phyloP scores from a whole-genome alignment of 2,888 invertebrate genomes.

The Piscicola geometra region DNA sequence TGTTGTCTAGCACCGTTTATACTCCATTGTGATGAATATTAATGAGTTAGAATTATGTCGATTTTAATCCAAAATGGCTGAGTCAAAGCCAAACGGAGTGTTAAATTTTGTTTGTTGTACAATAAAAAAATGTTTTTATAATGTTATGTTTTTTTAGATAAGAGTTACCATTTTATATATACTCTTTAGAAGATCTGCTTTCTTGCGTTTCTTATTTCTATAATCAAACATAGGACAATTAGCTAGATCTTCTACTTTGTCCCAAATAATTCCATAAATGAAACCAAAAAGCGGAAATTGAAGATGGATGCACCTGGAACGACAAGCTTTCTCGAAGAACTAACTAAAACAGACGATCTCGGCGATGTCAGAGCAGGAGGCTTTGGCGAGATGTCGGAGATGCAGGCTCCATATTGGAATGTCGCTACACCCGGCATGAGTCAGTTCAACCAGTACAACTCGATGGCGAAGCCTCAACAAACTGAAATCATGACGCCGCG shows the following conservation, averaged over 20 bases:
- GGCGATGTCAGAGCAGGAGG: slow-evolving; percentile 25
- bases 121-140: neutral
- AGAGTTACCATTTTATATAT: neutral
- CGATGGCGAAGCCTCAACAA: slow-evolving; percentile 16
- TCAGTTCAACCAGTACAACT: slow-evolving; percentile 22
- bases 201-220: neutral
- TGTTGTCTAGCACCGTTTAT: slow-evolving; percentile 15
- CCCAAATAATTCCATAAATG: neutral
- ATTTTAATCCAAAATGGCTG: slow-evolving; percentile 23
- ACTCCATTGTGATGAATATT: slow-evolving; percentile 12
- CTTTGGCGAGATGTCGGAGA: slow-evolving; percentile 1
- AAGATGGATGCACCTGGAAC: slow-evolving; percentile 47
- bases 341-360: slow-evolving; percentile 43
- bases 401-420: slow-evolving; percentile 31
- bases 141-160: neutral
- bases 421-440: slow-evolving; percentile 28
- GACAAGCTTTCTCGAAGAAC: slow-evolving; percentile 48
- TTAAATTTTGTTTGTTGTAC: neutral
- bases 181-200: neutral
- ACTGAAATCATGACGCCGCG: slow-evolving; percentile 18
- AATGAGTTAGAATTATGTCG: slow-evolving; percentile 23
- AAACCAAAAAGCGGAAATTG: neutral
- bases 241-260: slow-evolving; percentile 3
- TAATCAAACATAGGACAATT: neutral
- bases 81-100: neutral